phyloP scores from a whole-genome alignment of 2,113 vertebrate genomes.

The Hypanus sabinus region DNA sequence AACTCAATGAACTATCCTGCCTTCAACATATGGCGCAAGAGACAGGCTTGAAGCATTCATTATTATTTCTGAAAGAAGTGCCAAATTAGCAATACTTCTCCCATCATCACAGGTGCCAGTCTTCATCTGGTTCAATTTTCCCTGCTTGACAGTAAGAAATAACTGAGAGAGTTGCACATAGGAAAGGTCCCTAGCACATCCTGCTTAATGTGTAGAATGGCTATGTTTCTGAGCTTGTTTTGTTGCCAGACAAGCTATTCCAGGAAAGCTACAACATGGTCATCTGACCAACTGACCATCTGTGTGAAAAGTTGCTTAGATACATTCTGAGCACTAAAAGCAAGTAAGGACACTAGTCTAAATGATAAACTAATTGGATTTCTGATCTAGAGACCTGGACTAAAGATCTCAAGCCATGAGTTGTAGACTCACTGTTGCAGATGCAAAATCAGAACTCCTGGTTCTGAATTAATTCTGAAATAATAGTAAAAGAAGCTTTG shows the following conservation, averaged over 20 bases:
- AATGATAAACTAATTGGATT: no score
- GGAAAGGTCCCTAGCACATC: background rate
- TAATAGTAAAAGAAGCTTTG: no score
- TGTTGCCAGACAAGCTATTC: background rate
- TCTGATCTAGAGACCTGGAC: no score
- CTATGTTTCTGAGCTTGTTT: background rate
- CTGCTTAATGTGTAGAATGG: background rate
- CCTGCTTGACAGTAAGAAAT: background rate
- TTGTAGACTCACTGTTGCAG: no score
- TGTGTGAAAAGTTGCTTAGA: background rate
- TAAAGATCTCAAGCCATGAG: no score
- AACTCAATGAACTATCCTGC: background rate
- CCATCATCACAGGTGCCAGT: background rate
- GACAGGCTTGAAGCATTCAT: background rate
- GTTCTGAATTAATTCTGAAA: no score
- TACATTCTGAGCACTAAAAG: background rate
- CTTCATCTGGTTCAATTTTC: background rate
- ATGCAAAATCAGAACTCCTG: no score
- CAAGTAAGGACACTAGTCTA: background rate
- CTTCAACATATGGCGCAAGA: background rate
- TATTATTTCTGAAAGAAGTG: background rate
- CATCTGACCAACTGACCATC: background rate
- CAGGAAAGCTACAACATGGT: background rate
- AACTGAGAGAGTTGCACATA: background rate
- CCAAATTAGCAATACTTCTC: background rate